Evolutionary conservation across 2,113 vertebrate species (phyloP), one percentile per base, ranked within the genome.

Genomic region (Callionymus lyra): DNA sequence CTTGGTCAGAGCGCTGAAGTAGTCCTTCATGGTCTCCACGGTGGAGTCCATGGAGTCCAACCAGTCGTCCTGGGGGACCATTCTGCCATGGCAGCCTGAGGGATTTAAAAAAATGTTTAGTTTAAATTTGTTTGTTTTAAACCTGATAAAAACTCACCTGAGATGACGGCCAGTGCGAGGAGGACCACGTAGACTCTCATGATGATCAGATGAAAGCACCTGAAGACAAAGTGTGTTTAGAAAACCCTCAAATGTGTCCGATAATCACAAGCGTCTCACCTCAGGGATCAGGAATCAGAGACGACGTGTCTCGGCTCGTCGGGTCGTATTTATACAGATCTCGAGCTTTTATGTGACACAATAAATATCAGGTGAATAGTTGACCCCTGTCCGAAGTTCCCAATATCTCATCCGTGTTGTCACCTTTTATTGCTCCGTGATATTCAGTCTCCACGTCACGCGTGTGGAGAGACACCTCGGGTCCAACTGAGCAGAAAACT

Each of bases 151-250:
- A 34, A 44, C 77, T 77, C 46, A 88, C 86, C 63, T 50, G 85
- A 79, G 31, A 83, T 9, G 44, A 79, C 50, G 1, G 79, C 68
- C 12, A 87, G 47, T 2, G 38, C 59, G 6, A 79, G 10, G 41
- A 85, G 38, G 5, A 82, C 64, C 19, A 65, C 69, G 15, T 76
- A 53, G 18, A 50, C 34, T 65, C 42, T 84, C 86, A 88, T 88
- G 74, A 44, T 82, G 74, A 32, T 11, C 34, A 40, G 33, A 33
- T 4, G 32, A 12, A 39, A 48, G 34, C 46, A 71, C 37, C 77
- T 84, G 72, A 10, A 66, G 38, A 9, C 46, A 1, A 2, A 1
- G n/a, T 38, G 6, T 14, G 2, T n/a, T 10, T 11, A 10, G n/a
- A 6, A 12, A 21, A 9, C 2, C n/a, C 5, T 21, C 12, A 31